Evolutionary conservation across 2,797 vertebrate genomes (phyloP).

Genomic region (Pangasius larnaudii): DNA sequence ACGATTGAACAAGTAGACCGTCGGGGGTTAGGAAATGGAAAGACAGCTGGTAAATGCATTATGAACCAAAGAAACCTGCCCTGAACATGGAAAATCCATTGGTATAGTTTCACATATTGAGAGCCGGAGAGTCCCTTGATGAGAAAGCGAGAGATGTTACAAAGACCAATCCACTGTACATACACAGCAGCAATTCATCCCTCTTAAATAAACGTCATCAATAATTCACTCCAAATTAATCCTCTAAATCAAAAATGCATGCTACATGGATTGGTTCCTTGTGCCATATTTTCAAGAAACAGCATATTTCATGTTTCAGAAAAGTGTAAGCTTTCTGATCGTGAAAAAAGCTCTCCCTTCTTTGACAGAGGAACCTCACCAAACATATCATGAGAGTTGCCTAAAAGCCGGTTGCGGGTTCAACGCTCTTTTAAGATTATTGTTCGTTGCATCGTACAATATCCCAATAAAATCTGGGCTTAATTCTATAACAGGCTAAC

Average conservation of each 20-base stretch:
- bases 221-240: constrained; percentile 42
- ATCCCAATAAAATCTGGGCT: background rate
- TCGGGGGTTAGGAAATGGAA: background rate
- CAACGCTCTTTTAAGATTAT: background rate
- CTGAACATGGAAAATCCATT: constrained; percentile 8
- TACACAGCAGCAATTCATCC: constrained; percentile 19
- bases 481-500: background rate
- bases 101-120: background rate
- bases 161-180: background rate
- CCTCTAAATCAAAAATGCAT: constrained; percentile 40
- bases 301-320: constrained; percentile 12
- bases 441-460: background rate
- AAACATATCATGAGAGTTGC: background rate
- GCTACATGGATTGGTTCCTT: background rate
- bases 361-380: background rate
- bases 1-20: background rate
- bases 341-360: background rate
- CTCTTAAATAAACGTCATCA: constrained; percentile 36
- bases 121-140: background rate
- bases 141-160: background rate
- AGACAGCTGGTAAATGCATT: constrained; percentile 8
- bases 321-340: background rate
- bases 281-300: background rate
- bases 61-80: background rate
- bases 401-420: too few relatives aligned